A percentile compares a stretch with the other conserved stretches of the same genome.
Conservation (phyloP, 2,888 invertebrate species). For the Rhodophaea formosa region DNA sequence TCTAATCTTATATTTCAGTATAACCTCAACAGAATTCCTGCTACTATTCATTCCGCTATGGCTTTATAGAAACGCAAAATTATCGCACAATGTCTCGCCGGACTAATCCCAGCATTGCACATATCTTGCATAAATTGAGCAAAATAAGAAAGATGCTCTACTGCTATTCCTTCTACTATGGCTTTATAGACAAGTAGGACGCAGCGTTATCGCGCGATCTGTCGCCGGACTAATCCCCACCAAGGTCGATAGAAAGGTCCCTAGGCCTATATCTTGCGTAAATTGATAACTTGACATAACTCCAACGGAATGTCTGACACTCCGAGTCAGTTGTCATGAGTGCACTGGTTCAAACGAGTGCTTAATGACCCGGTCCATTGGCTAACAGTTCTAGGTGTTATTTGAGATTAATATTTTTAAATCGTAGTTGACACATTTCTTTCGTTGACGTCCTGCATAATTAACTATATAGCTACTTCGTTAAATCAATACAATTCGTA, state of each 20-base stretch:
- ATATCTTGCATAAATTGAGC: too few relatives aligned
- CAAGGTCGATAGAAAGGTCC: constrained; percentile 61
- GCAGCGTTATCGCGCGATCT: constrained; percentile 45
- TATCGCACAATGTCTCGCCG: too few relatives aligned
- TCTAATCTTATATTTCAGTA: too few relatives aligned
- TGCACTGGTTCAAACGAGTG: background rate
- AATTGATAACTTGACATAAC: constrained; percentile 17
- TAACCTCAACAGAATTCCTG: too few relatives aligned
- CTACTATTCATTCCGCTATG: too few relatives aligned
- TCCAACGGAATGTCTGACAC: constrained; percentile 5
- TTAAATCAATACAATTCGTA: too few relatives aligned
- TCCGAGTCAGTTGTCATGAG: background rate
- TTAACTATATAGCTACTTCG: too few relatives aligned
- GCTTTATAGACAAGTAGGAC: constrained; percentile 27
- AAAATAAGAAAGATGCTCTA: background rate
- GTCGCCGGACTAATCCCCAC: constrained; percentile 39
- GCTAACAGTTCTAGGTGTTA: background rate
- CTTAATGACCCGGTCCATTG: background rate
- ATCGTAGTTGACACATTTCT: too few relatives aligned
- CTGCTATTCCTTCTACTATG: background rate
- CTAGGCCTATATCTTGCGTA: constrained; percentile 23
- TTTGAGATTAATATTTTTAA: background rate
- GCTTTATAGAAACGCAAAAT: too few relatives aligned
- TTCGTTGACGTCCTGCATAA: too few relatives aligned
- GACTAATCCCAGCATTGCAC: too few relatives aligned